Evolutionary conservation across 2,113 vertebrate genomes (phyloP).

Genomic region (Sakesphorus luctuosus): DNA sequence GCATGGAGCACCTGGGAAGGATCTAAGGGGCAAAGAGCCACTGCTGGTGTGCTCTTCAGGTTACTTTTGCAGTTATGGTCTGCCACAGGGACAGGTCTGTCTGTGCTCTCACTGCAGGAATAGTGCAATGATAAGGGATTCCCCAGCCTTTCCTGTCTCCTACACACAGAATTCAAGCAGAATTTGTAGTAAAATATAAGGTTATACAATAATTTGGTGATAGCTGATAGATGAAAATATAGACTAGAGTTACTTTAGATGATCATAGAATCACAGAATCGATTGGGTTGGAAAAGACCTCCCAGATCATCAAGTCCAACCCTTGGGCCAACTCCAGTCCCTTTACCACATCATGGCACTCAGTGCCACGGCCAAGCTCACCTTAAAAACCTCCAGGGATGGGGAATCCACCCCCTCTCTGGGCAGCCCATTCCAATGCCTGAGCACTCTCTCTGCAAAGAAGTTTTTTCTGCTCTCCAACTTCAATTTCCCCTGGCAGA

Average conservation of each 20-base stretch:
- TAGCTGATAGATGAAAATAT: not conserved
- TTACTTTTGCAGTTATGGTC: not conserved
- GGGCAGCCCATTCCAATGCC: no score
- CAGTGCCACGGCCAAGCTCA: no score
- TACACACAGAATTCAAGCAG: not conserved
- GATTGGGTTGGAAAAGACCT: no score
- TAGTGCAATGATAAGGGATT: not conserved
- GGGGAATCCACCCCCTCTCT: no score
- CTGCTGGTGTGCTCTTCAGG: not conserved
- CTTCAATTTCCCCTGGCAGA: no score
- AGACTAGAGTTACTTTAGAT: not conserved
- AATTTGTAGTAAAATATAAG: not conserved
- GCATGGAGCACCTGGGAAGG: accelerated
- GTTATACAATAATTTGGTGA: not conserved
- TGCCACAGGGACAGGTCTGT: not conserved
- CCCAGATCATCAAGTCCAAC: no score
- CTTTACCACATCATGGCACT: no score
- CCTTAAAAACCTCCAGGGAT: no score
- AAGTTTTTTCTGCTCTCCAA: no score
- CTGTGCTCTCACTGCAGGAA: not conserved
- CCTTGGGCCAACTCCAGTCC: no score
- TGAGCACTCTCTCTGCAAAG: no score
- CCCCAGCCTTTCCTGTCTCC: not conserved
- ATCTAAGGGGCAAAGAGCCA: not conserved
- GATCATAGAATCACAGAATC: no score